Evolutionary conservation across 2,888 invertebrate species (phyloP), one percentile per base, ranked within the genome.

Genomic region (Dugesia japonica): DNA sequence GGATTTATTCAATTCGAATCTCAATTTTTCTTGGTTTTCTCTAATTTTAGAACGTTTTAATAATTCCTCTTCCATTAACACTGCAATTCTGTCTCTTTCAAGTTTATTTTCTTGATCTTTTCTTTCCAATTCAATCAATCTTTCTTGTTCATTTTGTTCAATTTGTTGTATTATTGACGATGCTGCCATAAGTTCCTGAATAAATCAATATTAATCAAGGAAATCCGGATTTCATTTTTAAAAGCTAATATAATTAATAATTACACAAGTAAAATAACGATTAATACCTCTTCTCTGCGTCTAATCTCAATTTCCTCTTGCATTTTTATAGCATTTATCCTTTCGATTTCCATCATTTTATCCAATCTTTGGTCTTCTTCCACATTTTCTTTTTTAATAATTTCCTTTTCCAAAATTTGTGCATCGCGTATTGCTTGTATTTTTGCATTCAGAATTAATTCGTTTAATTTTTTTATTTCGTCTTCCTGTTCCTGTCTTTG

Each of bases 371-470:
- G 81, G 78, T 84, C 84, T 79, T 85, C 85, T 0, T 81, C 81
- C 1, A 79, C 79, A 82, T 84, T 81, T 79, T 85, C 85, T 1
- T 77, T 78, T 76, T 81, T 79, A n/a, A 85, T 82, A 76, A 82
- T 81, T 17, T 80, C 79, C 79, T 83, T 84, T 81, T 85, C 85
- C 71, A 83, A 79, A 26, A 85, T 81, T 80, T 85, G 85, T 7
- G 84, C 84, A 79, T 85, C 85, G 28, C 85, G 79, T 78, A 85
- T 85, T 0, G 84, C 84, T 77, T 85, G 85, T 77, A 84, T 84
- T 79, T 85, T 85, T 33, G 85, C 84, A 79, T 84, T 84, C 74
- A 83, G 80, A 72, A 85, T 85, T 73, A 84, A 79, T 81, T 84
- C 84, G 79, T 85, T 84, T 13, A 85, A 79, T 74, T 84, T 81